Conservation (phyloP, 2,113 vertebrate species). For the Micronycteris hirsuta region DNA sequence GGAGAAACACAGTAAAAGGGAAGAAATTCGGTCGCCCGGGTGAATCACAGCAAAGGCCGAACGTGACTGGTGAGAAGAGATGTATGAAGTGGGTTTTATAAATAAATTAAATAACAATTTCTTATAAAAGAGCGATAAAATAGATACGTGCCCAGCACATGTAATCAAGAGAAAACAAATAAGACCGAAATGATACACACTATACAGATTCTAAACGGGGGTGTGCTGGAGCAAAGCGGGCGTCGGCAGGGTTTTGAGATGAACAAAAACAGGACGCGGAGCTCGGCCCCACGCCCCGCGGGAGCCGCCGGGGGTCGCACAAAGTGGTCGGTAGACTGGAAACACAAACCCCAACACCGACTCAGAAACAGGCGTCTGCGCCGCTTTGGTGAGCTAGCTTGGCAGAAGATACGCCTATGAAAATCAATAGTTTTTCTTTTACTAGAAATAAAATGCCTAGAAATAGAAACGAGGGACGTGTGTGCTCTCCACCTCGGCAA, state of each 20-base stretch:
- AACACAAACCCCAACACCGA: background rate
- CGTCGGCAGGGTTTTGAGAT: background rate
- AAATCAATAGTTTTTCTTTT: background rate
- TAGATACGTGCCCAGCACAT: background rate
- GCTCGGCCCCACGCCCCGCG: no score
- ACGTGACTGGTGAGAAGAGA: background rate
- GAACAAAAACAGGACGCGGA: no score
- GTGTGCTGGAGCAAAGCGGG: fast-evolving
- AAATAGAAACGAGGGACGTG: background rate
- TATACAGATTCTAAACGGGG: background rate
- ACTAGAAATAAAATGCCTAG: background rate
- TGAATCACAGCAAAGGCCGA: background rate
- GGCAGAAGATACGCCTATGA: background rate
- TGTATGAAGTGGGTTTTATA: background rate
- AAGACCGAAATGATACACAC: background rate
- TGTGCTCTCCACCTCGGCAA: background rate
- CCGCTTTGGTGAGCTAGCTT: fast-evolving
- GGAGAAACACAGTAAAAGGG: fast-evolving
- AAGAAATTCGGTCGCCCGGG: fast-evolving
- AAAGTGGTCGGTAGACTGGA: background rate
- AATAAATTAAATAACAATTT: background rate
- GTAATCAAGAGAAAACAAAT: background rate
- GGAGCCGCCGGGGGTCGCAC: background rate
- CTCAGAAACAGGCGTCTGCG: background rate
- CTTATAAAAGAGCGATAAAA: background rate